A percentile compares a stretch with the other conserved stretches of the same genome.
phyloP scores from a whole-genome alignment of 2,888 invertebrate genomes.

The Argyresthia goedartella region DNA sequence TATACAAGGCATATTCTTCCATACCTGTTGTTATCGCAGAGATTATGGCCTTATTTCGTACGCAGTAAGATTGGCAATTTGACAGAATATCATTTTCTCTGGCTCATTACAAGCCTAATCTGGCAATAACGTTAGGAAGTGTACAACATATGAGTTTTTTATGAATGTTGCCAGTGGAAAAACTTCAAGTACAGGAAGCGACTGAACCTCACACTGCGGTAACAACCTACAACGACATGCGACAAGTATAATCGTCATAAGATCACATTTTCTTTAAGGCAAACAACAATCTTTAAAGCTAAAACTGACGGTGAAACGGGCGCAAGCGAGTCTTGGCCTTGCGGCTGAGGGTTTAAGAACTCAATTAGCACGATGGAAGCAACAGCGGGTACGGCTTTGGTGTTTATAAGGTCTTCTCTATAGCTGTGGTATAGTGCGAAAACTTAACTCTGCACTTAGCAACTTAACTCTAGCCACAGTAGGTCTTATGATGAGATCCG shows the following conservation, averaged over 20 bases:
- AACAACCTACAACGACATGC: conserved; percentile 41
- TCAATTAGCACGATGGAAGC: background rate
- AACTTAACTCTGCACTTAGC: too few relatives aligned
- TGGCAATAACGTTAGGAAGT: too few relatives aligned
- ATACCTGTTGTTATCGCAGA: conserved; percentile 35
- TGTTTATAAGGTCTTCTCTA: too few relatives aligned
- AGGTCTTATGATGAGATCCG: too few relatives aligned
- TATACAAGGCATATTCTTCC: conserved; percentile 63
- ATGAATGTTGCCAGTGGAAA: too few relatives aligned
- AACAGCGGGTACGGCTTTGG: background rate
- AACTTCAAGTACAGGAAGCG: background rate
- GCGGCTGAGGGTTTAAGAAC: background rate
- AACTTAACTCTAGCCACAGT: too few relatives aligned
- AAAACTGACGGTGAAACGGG: conserved; percentile 51
- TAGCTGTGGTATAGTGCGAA: too few relatives aligned
- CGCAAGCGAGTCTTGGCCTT: conserved; percentile 21
- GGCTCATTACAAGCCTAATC: too few relatives aligned
- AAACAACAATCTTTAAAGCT: conserved; percentile 71
- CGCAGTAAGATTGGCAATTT: too few relatives aligned
- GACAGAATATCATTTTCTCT: too few relatives aligned
- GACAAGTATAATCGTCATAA: conserved; percentile 66
- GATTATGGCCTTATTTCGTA: background rate
- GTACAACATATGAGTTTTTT: too few relatives aligned
- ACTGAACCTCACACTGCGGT: conserved; percentile 20
- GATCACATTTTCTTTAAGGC: conserved; percentile 70